Evolutionary conservation across 2,113 vertebrate species (phyloP).

Genomic region (Aegotheles bennettii): DNA sequence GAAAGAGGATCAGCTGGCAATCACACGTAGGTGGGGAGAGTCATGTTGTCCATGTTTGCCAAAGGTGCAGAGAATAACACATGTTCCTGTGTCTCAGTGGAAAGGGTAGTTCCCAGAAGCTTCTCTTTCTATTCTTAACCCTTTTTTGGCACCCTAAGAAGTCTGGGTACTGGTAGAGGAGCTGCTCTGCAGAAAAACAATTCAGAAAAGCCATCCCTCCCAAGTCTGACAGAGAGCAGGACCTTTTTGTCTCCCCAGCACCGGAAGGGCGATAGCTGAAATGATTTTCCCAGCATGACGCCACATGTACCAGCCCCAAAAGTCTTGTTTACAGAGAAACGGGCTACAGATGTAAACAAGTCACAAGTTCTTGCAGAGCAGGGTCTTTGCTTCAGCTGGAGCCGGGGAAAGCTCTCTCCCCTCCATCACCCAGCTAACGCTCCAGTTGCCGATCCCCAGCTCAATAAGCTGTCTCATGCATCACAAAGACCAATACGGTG

Average conservation of each 20-base stretch:
- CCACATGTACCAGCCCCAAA: not conserved
- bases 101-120: slow-evolving; percentile 50
- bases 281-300: not conserved
- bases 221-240: not conserved
- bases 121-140: slow-evolving; percentile 49
- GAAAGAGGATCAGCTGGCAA: slow-evolving; percentile 1
- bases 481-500: not conserved
- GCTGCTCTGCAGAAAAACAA: not conserved
- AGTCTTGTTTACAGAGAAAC: not conserved
- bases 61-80: slow-evolving; percentile 47
- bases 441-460: not conserved
- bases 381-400: not conserved
- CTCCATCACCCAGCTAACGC: not conserved
- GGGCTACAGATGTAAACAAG: not conserved
- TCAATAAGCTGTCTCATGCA: rapidly evolving
- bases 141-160: not conserved
- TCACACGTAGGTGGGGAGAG: not conserved
- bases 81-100: not conserved
- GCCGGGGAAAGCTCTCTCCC: not conserved
- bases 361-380: not conserved
- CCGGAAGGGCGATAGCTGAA: rapidly evolving
- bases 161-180: not conserved
- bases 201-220: not conserved
- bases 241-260: not conserved
- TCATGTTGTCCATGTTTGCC: not conserved